These are phyloP conservation scores for Pheucticus melanocephalus DNA, from an alignment of 2,113 vertebrate species.

Conservation along the genomic window DNA sequence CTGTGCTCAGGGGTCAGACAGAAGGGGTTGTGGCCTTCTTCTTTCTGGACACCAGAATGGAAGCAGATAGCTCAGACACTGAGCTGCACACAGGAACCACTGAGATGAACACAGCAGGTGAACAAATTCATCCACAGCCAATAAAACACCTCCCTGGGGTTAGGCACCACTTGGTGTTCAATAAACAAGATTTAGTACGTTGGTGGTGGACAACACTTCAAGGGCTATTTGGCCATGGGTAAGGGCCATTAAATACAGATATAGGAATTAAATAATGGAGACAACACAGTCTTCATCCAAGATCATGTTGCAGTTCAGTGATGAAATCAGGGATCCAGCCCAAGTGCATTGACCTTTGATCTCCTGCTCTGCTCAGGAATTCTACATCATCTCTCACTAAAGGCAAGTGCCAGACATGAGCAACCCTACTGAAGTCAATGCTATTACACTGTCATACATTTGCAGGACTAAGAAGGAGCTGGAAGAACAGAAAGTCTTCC, in stretches of 20 bases:
- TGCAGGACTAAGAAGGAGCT: not conserved
- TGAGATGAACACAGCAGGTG: fast-evolving
- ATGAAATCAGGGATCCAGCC: not conserved
- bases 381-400: not conserved
- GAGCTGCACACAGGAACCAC: not conserved
- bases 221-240: not conserved
- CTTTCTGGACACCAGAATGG: not conserved
- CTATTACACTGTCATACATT: fast-evolving
- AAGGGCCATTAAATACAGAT: slow-evolving; percentile 19
- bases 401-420: not conserved
- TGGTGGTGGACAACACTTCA: not conserved
- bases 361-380: not conserved
- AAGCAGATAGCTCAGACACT: not conserved
- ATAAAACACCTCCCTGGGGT: not conserved
- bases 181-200: slow-evolving; percentile 3
- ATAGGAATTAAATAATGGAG: not conserved
- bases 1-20: not conserved
- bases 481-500: not conserved
- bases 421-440: not conserved
- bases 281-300: not conserved
- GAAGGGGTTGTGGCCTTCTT: not conserved
- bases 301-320: not conserved
- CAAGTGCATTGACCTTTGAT: not conserved
- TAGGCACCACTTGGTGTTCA: not conserved
- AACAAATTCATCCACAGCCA: not conserved